Conservation (phyloP, 2,888 invertebrate genomes). For the Chirona hameri region DNA sequence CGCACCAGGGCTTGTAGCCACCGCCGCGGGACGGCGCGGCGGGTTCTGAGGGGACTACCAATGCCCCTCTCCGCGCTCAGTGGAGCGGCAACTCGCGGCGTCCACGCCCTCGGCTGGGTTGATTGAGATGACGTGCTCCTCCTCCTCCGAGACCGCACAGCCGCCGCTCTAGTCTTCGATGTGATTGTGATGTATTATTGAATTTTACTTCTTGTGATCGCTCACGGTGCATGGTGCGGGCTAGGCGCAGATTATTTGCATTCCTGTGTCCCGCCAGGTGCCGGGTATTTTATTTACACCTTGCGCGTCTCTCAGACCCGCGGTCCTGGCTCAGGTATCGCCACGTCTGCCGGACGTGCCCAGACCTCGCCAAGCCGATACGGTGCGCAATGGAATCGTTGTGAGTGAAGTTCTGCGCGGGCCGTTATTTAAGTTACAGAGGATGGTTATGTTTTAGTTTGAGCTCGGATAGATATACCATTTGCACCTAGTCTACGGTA, state of each 20-base stretch:
- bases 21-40: background rate
- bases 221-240: too few relatives aligned
- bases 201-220: slow-evolving; percentile 2
- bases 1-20: background rate
- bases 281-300: background rate
- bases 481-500: too few relatives aligned
- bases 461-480: too few relatives aligned
- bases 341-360: too few relatives aligned
- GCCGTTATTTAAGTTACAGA: too few relatives aligned
- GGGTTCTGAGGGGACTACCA: background rate
- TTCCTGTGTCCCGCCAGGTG: background rate
- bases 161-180: slow-evolving; percentile 2
- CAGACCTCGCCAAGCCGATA: too few relatives aligned
- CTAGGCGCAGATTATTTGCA: background rate
- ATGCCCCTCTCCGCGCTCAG: background rate
- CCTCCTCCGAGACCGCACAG: background rate
- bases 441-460: too few relatives aligned
- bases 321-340: too few relatives aligned
- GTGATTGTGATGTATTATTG: slow-evolving; percentile 13
- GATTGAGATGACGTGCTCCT: background rate
- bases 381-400: too few relatives aligned
- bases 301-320: background rate
- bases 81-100: background rate
- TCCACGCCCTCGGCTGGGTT: background rate
- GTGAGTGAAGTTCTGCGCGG: too few relatives aligned